Evolutionary conservation across 2,797 vertebrate species (phyloP).

Genomic region (Sebastes umbrosus): DNA sequence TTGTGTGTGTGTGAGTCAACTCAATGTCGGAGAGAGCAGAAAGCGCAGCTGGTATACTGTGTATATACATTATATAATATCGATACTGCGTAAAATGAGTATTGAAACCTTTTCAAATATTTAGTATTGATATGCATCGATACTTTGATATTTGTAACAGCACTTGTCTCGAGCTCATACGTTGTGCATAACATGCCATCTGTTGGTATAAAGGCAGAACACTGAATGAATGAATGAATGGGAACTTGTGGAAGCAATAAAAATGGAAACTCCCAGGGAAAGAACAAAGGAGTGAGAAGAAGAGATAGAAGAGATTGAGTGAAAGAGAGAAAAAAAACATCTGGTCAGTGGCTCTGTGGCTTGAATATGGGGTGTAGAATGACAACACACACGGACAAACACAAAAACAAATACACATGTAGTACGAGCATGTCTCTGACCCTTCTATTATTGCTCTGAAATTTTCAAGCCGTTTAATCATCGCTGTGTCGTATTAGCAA

Average conservation of each 20-base stretch:
- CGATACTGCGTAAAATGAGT: neutral
- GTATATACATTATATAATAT: too few species aligned
- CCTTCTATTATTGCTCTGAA: neutral
- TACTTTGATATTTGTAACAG: neutral
- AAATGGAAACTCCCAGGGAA: slow-evolving; percentile 10
- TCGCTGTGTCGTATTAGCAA: neutral
- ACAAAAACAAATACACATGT: neutral
- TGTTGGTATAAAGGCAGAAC: slow-evolving; percentile 17
- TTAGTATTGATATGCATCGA: neutral
- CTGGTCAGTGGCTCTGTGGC: slow-evolving; percentile 60
- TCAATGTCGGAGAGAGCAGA: too few species aligned
- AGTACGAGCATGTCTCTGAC: neutral
- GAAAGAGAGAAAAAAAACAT: slow-evolving; percentile 49
- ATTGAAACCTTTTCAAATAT: neutral
- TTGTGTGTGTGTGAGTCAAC: too few species aligned
- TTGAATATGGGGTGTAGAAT: slow-evolving; percentile 58
- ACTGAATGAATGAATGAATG: slow-evolving; percentile 10
- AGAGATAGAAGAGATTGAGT: slow-evolving; percentile 17
- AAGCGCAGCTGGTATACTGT: too few species aligned
- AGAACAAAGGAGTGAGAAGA: slow-evolving; percentile 28
- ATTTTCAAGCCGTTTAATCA: slow-evolving; percentile 3
- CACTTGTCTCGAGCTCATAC: neutral
- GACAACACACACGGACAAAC: slow-evolving; percentile 38
- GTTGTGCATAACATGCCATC: neutral
- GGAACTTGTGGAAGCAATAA: slow-evolving; percentile 11